phyloP scores from a whole-genome alignment of 2,113 vertebrate species.

The Vidua macroura region DNA sequence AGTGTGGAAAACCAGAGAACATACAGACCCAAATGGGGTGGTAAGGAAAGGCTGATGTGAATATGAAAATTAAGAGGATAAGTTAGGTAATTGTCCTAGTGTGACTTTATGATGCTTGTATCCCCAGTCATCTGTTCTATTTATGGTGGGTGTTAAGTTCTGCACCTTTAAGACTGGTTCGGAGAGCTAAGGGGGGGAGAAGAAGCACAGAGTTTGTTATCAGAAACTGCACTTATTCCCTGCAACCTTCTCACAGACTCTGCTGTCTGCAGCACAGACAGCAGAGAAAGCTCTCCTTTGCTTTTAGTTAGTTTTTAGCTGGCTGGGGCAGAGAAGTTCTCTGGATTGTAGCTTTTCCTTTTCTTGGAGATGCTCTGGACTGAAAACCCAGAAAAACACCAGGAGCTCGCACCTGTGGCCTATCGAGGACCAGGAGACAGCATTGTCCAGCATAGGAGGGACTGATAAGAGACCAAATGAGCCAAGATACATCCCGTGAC shows the following conservation, averaged over 20 bases:
- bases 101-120: neutral
- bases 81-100: neutral
- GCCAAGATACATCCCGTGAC: fast-evolving
- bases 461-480: neutral
- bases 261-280: neutral
- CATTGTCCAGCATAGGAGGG: neutral
- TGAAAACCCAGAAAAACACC: neutral
- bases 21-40: fast-evolving
- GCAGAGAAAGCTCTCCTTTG: neutral
- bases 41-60: neutral
- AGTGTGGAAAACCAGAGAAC: neutral
- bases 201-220: too few relatives aligned
- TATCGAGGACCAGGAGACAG: fast-evolving
- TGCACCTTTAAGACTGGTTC: neutral
- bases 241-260: neutral
- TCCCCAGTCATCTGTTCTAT: neutral
- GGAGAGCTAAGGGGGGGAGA: neutral
- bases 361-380: neutral
- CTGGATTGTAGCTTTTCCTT: neutral
- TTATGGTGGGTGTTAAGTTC: neutral
- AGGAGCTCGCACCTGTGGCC: too few relatives aligned
- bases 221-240: neutral
- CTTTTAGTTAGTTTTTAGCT: neutral
- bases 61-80: neutral
- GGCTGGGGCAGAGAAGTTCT: neutral